Evolutionary conservation across 2,888 invertebrate genomes (phyloP), one percentile per base, ranked within the genome.

Genomic region (Drosophila putrida): DNA sequence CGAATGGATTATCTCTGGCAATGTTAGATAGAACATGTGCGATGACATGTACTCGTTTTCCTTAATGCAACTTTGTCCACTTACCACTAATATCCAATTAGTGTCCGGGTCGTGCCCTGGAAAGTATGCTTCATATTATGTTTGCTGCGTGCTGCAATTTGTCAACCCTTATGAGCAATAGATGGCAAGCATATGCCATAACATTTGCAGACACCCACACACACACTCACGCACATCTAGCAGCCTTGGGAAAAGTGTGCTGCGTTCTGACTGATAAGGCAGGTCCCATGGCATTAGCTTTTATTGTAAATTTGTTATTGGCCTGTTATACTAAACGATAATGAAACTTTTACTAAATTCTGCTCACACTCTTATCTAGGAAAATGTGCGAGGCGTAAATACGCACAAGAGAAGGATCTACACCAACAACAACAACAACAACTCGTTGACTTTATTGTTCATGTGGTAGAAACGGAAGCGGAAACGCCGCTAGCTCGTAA

Each of bases 301-400:
- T 85, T 86, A 78, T 86, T 80, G 80, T 73, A 83, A 83, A 88
- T 88, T 84, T 82, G 89, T 82, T 88, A 88, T 84, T 88, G 88
- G 78, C 88, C 74, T 88, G 88, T 83, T 75, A 66, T 49, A 86
- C 87, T 71, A 78, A 88, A 78, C 88, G 83, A 85, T 88, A 88
- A 82, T 78, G 71, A 79, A 60, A 64, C 77, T 46, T 25, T 25
- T 28, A 36, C 36, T 49, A 25, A 20, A 28, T 33, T 15, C 39
- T 25, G 36, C 27, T 39, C 31, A 25, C 27, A 68, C 46, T 71
- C 55, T 62, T 51, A 59, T 78, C 53, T 57, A 83, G 88, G 71
- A 80, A 80, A 64, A 84, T 84, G 83, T 75, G 69, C 71, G 72
- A 76, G 86, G 71, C 82, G 57, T 85, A 76, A 82, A 64, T 64